Conservation (phyloP, 2,113 vertebrate genomes). For the Pyrgilauda ruficollis region DNA sequence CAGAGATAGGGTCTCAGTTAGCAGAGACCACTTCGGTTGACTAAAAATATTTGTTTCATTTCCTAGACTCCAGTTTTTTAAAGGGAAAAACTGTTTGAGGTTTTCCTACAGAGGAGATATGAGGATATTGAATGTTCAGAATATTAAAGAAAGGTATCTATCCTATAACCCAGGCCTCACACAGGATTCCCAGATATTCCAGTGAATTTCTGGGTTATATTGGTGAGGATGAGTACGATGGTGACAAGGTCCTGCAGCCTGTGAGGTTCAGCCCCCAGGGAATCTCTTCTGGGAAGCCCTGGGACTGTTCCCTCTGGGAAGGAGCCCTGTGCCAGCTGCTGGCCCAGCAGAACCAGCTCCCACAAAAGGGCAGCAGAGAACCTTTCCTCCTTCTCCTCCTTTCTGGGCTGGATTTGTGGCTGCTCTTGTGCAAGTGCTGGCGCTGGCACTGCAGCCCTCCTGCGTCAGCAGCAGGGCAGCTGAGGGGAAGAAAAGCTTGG, state of each 20-base stretch:
- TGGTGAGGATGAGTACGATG: not conserved
- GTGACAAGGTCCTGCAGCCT: not conserved
- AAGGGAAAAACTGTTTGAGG: not conserved
- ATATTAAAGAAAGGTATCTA: not conserved
- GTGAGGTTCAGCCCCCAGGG: not conserved
- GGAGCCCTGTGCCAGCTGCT: not conserved
- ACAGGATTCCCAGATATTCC: not conserved
- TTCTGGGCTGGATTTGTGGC: not conserved
- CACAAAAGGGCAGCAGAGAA: not conserved
- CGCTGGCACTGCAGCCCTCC: not conserved
- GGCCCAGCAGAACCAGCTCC: not conserved
- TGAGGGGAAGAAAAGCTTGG: not conserved
- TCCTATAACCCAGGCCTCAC: not conserved
- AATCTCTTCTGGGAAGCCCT: not conserved
- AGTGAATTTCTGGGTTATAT: not conserved
- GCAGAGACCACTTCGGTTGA: not conserved
- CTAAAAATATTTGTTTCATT: not conserved
- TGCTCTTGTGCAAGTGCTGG: not conserved
- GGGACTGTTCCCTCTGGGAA: not conserved
- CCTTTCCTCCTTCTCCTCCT: not conserved
- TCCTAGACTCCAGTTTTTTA: not conserved
- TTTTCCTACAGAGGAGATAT: not conserved
- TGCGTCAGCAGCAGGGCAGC: not conserved
- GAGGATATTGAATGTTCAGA: not conserved
- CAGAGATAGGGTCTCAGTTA: not conserved